These are phyloP conservation scores for Siderastrea siderea DNA, from an alignment of 92 coral and sea anemone species.

Conservation along the genomic window DNA sequence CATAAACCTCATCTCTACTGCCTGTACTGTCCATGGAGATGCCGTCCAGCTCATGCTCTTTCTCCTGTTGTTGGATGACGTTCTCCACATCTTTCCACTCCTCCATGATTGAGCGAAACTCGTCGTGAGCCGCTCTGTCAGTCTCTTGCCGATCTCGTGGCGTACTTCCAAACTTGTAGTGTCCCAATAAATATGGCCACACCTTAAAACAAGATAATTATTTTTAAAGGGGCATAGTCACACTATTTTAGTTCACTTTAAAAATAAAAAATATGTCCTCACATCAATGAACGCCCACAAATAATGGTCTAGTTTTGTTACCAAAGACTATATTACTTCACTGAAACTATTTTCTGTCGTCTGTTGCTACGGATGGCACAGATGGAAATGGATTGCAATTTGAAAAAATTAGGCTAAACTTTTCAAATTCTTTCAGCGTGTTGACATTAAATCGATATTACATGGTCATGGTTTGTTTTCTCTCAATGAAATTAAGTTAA, in stretches of 20 bases:
- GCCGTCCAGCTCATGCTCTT: constrained; percentile 91
- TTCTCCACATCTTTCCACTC: constrained; percentile 96
- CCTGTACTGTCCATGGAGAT: constrained; percentile 95
- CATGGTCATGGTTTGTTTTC: no score
- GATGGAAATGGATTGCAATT: no score
- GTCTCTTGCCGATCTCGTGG: constrained; percentile 79
- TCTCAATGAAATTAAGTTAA: no score
- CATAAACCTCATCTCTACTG: constrained; percentile 94
- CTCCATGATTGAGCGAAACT: constrained; percentile 78
- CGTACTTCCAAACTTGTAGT: constrained; percentile 94
- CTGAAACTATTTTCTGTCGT: no score
- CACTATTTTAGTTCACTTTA: not conserved
- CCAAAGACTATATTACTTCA: no score
- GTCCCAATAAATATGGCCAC: constrained; percentile 96
- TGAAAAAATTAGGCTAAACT: no score
- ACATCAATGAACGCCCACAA: no score
- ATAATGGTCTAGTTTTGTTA: no score
- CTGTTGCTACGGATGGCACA: no score
- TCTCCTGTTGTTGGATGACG: constrained; percentile 82
- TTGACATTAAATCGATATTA: no score
- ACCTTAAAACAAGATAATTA: constrained; percentile 55
- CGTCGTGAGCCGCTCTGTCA: constrained; percentile 60
- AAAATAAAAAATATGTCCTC: not conserved
- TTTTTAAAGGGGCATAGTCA: no score
- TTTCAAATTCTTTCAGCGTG: no score